phyloP scores from a whole-genome alignment of 2,797 vertebrate genomes.

The Epinephelus coioides region DNA sequence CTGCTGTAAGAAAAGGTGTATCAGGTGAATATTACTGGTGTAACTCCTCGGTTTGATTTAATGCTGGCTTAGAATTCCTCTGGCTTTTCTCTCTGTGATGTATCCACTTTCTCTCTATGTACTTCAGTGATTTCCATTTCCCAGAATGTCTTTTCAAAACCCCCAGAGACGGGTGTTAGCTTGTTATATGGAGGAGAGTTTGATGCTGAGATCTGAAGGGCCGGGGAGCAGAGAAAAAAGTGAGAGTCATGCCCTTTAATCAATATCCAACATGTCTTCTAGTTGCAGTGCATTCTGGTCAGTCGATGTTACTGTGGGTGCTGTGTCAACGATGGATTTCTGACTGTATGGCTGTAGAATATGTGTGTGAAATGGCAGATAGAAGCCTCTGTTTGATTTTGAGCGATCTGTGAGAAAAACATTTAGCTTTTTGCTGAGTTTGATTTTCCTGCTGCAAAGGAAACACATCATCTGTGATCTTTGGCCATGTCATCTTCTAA shows the following conservation, averaged over 20 bases:
- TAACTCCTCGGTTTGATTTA: neutral
- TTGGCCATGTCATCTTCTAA: neutral
- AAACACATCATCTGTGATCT: neutral
- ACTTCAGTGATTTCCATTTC: conserved; percentile 4
- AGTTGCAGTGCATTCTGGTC: conserved; percentile 17
- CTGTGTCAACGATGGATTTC: conserved; percentile 7
- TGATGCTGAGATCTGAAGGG: neutral
- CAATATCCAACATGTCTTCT: conserved; percentile 11
- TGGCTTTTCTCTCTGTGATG: neutral
- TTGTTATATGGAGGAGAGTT: neutral
- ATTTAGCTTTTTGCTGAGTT: neutral
- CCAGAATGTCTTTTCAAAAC: neutral
- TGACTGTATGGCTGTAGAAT: neutral
- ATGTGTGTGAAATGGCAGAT: neutral
- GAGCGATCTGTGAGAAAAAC: neutral
- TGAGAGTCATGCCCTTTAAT: conserved; percentile 7
- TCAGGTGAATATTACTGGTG: neutral
- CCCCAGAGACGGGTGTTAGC: neutral
- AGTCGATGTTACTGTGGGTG: neutral
- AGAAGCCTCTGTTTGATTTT: neutral
- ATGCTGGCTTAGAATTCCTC: neutral
- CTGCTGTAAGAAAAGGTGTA: neutral
- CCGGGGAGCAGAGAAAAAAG: neutral
- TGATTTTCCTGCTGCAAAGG: neutral
- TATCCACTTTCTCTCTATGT: neutral